These are phyloP conservation scores for Pegea sp. DNA, from an alignment of 23 tunicate genomes.

Conservation along the genomic window DNA sequence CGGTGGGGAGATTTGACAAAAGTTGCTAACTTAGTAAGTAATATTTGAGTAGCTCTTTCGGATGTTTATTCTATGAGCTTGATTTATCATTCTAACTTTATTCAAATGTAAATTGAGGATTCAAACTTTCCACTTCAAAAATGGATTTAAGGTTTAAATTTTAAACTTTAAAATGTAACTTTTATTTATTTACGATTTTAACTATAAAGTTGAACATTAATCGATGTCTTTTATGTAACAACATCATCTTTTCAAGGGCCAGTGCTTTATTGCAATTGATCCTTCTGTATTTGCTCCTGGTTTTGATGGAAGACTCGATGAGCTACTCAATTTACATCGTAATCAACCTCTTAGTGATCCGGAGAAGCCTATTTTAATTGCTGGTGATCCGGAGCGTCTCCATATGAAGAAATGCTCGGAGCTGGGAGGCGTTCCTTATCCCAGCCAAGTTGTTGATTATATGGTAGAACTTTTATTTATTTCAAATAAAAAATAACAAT, in stretches of 20 bases:
- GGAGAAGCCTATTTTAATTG: conserved; percentile 47
- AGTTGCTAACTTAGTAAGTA: conserved; percentile 56
- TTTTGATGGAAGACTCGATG: conserved; percentile 61
- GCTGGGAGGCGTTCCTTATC: conserved; percentile 95
- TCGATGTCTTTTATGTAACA: too few species aligned
- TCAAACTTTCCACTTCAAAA: too few species aligned
- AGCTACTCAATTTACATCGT: conserved; percentile 48
- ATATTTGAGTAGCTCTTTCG: too few species aligned
- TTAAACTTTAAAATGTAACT: too few species aligned
- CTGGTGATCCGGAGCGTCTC: conserved; percentile 80
- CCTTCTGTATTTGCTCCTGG: conserved; percentile 75
- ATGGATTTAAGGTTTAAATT: too few species aligned
- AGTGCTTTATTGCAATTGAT: conserved; percentile 89
- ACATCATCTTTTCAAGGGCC: conserved; percentile 49
- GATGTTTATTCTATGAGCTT: too few species aligned
- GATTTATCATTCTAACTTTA: too few species aligned
- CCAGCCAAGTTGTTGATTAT: conserved; percentile 38
- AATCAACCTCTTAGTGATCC: conserved; percentile 35
- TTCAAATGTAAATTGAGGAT: too few species aligned
- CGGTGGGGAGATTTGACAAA: conserved; percentile 72
- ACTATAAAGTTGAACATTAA: too few species aligned
- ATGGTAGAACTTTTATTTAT: too few species aligned
- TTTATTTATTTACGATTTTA: too few species aligned
- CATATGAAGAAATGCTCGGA: conserved; percentile 59
- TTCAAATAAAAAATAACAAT: too few species aligned